Evolutionary conservation across 2,797 vertebrate species (phyloP).

Genomic region (Hydrolagus colliei): DNA sequence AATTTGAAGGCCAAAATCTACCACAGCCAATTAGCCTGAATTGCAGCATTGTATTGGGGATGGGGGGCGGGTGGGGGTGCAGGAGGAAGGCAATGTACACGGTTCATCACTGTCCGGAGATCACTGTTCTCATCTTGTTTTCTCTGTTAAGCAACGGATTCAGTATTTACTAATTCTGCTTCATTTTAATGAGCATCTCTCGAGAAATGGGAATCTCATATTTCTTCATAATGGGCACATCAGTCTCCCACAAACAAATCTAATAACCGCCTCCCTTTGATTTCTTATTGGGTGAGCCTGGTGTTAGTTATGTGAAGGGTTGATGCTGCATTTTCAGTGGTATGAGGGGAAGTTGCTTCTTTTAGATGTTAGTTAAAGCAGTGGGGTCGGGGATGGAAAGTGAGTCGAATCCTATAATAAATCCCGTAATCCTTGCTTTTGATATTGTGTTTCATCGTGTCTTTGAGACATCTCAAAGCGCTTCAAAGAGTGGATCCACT

Average conservation of each 20-base stretch:
- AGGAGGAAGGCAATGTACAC: no score
- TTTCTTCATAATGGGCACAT: conserved; percentile 57
- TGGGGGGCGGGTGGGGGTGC: no score
- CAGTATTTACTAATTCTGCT: conserved; percentile 49
- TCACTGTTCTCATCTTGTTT: neutral
- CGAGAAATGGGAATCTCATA: conserved; percentile 56
- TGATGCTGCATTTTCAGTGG: neutral
- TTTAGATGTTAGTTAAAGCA: no score
- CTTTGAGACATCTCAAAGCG: no score
- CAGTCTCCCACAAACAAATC: conserved; percentile 55
- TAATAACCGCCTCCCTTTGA: conserved; percentile 56
- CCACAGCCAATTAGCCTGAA: neutral
- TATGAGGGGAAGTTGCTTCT: neutral
- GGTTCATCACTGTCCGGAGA: neutral
- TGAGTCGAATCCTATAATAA: no score
- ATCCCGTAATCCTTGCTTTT: no score
- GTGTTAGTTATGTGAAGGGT: conserved; percentile 55
- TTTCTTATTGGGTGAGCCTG: conserved; percentile 44
- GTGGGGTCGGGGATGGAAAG: no score
- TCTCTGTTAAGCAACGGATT: neutral
- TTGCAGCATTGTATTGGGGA: neutral
- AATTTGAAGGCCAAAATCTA: neutral
- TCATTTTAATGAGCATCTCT: conserved; percentile 56
- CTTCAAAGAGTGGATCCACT: no score
- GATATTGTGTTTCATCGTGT: no score